Base-by-base conservation (phyloP, 2,113 vertebrate species). In the Isichthys henryi region DNA sequence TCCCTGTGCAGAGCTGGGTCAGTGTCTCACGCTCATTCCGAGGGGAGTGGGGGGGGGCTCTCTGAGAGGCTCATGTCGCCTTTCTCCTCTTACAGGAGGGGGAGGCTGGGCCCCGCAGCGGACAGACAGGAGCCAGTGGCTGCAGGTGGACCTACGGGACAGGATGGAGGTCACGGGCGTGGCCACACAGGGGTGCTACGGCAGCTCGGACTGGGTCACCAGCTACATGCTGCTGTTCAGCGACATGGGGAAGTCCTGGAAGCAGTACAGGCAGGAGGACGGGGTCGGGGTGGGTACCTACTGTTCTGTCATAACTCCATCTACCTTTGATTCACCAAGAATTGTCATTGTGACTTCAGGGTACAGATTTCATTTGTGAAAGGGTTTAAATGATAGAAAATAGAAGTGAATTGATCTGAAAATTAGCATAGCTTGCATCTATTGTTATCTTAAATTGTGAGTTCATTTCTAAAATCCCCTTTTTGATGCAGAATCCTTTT, bases 241-340 rank as follows among this genome's bases (percentile, higher is more conserved):
- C 3, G 96, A 97, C 92, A 96, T 95, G 0, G 96, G 96, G n/a
- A 94, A 89, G 91, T 96, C 96, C 93, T 97, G 96, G 96, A 96
- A 90, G 48, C 95, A 95, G 56, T 96, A 97, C 91, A 93, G 95
- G 17, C 93, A 96, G 90, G 96, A 96, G 0, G 95, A 96, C 1
- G 52, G 88, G 5, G 80, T 85, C 7, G 52, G 88, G 53, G 88
- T 89, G 21, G 48, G 80, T 4, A 2, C 56, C n/a, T 53, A 8
- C 35, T n/a, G 7, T 9, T 19, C 31, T 43, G 39, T 45, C 35
- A 9, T 23, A 9, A 19, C 3, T 7, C 23, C 49, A 10, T 66
- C 9, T 35, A 11, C 11, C 27, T 52, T 31, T 31, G 27, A 19
- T 52, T 48, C 56, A 80, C 0, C 0, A 19, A 35, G 31, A 80